These are phyloP conservation scores for Rhynchopsitta pachyrhyncha DNA, from an alignment of 2,113 vertebrate species.

Conservation along the genomic window DNA sequence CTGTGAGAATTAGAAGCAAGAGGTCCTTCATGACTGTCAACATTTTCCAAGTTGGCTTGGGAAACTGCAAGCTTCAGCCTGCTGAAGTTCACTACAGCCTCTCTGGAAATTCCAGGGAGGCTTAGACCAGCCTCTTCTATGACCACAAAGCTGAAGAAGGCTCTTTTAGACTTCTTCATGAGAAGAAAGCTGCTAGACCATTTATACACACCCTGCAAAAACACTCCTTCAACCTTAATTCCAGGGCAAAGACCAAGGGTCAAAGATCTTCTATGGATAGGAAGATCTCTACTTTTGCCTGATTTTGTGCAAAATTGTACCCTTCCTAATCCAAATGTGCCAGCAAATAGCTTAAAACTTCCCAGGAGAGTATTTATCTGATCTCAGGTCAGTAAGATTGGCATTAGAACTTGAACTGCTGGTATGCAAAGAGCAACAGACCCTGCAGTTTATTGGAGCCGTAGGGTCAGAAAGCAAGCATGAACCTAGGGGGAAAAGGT, in stretches of 20 bases:
- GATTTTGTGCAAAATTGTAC: background rate
- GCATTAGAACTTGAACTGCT: conserved; percentile 54
- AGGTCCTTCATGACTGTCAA: background rate
- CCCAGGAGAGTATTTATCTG: conserved; percentile 39
- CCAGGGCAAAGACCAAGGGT: conserved; percentile 1
- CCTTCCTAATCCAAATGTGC: conserved; percentile 15
- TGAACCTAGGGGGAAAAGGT: background rate
- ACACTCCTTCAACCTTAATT: background rate
- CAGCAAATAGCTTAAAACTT: conserved; percentile 54
- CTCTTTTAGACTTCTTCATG: background rate
- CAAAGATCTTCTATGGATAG: background rate
- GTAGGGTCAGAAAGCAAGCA: conserved; percentile 18
- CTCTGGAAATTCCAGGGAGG: background rate
- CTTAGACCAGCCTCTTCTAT: background rate
- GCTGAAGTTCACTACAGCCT: background rate
- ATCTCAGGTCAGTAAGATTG: conserved; percentile 38
- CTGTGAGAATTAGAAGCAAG: background rate
- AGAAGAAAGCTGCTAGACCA: background rate
- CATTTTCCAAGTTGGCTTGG: background rate
- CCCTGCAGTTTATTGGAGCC: conserved; percentile 36
- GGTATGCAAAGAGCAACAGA: conserved; percentile 56
- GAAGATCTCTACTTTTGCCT: background rate
- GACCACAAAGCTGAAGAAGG: background rate
- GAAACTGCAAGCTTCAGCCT: background rate
- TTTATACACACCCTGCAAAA: background rate